Conservation (phyloP, 1,140 invertebrate genomes). For the Monochamus saltuarius region DNA sequence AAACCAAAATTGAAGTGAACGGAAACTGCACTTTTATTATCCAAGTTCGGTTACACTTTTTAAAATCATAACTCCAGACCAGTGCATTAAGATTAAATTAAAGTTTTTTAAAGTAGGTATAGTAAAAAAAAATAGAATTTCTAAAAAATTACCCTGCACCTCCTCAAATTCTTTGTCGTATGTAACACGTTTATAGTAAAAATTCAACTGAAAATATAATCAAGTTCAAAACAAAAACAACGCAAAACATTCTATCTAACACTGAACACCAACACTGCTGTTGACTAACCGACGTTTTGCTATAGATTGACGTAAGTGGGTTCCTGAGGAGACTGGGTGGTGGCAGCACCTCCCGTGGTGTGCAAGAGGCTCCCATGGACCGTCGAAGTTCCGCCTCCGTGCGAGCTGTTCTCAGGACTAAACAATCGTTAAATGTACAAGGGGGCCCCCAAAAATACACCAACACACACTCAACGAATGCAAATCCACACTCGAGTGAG, state of each 20-base stretch:
- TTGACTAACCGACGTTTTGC: constrained; percentile 70
- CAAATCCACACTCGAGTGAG: neutral
- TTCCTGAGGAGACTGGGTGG: constrained; percentile 80
- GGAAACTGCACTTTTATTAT: too few relatives aligned
- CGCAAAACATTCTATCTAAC: constrained; percentile 24
- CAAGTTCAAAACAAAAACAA: constrained; percentile 1
- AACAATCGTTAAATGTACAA: constrained; percentile 52
- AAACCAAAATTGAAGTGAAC: too few relatives aligned
- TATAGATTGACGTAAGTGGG: constrained; percentile 92
- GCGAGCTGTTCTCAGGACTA: constrained; percentile 60
- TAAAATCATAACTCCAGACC: too few relatives aligned
- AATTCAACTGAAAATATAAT: neutral
- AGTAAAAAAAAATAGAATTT: neutral
- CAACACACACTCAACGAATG: constrained; percentile 1
- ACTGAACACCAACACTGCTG: constrained; percentile 55
- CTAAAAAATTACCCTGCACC: neutral
- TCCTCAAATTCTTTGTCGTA: neutral
- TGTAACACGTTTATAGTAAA: too few relatives aligned
- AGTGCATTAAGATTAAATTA: too few relatives aligned
- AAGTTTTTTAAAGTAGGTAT: too few relatives aligned
- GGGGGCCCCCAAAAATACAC: constrained; percentile 29
- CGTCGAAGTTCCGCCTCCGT: constrained; percentile 60
- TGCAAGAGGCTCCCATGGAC: constrained; percentile 56
- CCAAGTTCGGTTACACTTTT: too few relatives aligned
- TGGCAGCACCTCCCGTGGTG: constrained; percentile 52